Conservation (phyloP, 2,888 invertebrate genomes). For the Dryomyza anilis region DNA sequence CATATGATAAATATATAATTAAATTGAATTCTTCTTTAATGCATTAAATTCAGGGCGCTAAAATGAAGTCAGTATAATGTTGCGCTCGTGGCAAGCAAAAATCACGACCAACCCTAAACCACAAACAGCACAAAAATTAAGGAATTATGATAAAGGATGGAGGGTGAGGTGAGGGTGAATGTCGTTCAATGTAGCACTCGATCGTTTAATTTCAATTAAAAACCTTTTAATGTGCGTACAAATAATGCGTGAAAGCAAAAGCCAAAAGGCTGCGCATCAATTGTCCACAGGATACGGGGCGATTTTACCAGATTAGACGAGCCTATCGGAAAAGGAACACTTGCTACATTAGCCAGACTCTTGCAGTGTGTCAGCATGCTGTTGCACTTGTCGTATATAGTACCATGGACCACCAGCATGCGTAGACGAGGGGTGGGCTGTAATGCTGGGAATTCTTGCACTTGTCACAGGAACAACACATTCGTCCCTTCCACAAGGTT, state of each 20-base stretch:
- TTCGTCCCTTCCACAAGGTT: constrained; percentile 7
- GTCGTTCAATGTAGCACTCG: constrained; percentile 43
- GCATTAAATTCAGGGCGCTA: no score
- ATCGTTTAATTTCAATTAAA: constrained; percentile 62
- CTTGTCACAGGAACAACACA: constrained; percentile 49
- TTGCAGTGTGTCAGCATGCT: constrained; percentile 48
- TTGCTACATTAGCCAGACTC: constrained; percentile 45
- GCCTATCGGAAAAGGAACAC: constrained; percentile 47
- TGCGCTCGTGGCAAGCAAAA: constrained; percentile 28
- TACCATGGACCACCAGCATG: constrained; percentile 28
- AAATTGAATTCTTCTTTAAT: no score
- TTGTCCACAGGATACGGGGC: constrained; percentile 5
- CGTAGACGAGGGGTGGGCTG: constrained; percentile 11
- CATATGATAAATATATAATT: no score
- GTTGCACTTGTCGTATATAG: constrained; percentile 52
- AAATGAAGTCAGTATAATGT: no score
- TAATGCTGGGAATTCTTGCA: constrained; percentile 60
- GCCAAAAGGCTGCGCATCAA: constrained; percentile 46
- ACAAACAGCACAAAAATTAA: constrained; percentile 55
- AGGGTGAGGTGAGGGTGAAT: constrained; percentile 27
- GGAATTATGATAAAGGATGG: constrained; percentile 44
- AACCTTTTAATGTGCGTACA: constrained; percentile 48
- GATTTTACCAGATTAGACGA: background rate
- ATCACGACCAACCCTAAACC: constrained; percentile 59
- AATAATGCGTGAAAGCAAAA: constrained; percentile 41